Evolutionary conservation across 2,797 vertebrate genomes (phyloP).

Genomic region (Rhinoraja longicauda): DNA sequence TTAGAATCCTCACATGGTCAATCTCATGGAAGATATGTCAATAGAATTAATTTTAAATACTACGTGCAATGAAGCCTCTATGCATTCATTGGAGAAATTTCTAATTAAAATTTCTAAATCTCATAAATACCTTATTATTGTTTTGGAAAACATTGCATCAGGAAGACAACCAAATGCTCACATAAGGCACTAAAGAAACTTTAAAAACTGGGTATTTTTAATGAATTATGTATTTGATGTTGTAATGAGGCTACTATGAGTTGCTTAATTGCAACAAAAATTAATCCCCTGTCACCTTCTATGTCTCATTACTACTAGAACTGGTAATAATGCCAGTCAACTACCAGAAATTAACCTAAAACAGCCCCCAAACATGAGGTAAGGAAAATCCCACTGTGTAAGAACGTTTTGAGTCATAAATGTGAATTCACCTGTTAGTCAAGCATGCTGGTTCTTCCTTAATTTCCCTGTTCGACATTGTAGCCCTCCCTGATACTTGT

Average conservation of each 20-base stretch:
- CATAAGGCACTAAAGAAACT: not conserved
- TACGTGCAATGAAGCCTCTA: not conserved
- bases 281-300: not conserved
- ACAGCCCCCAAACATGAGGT: not conserved
- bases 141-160: not conserved
- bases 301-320: not conserved
- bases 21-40: not conserved
- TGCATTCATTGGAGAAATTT: not conserved
- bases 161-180: not conserved
- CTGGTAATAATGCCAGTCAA: not conserved
- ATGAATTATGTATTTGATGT: not conserved
- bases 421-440: not conserved
- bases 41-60: not conserved
- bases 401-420: not conserved
- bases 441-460: not conserved
- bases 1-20: not conserved
- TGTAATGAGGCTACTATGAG: not conserved
- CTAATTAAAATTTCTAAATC: too few species aligned
- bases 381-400: not conserved
- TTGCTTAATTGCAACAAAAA: not conserved
- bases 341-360: not conserved
- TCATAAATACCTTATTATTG: not conserved
- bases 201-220: not conserved
- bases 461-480: not conserved
- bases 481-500: too few species aligned